A percentile compares a stretch with the other conserved stretches of the same genome.
These are phyloP conservation scores for Trachops cirrhosus DNA, from an alignment of 2,797 vertebrate species.

Conservation along the genomic window DNA sequence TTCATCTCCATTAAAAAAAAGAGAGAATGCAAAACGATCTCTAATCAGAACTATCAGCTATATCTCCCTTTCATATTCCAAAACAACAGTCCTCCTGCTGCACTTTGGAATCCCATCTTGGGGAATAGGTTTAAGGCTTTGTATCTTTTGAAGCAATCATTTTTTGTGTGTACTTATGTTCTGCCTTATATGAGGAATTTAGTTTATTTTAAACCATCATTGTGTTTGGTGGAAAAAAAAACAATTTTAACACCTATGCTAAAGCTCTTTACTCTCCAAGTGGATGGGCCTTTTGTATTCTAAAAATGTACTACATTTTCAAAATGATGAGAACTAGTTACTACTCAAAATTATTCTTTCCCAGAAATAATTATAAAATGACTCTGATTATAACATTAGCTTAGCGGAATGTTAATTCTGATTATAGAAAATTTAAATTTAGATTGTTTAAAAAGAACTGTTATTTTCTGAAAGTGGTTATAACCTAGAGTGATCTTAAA, in stretches of 20 bases:
- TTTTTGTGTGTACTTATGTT: neutral
- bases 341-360: neutral
- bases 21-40: slow-evolving; percentile 68
- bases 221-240: neutral
- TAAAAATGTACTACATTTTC: slow-evolving; percentile 55
- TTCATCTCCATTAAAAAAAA: slow-evolving; percentile 75
- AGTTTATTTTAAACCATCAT: slow-evolving; percentile 47
- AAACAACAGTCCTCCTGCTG: slow-evolving; percentile 34
- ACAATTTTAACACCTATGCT: slow-evolving; percentile 53
- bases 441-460: neutral
- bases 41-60: slow-evolving; percentile 75
- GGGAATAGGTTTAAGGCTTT: slow-evolving; percentile 59
- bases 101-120: slow-evolving; percentile 49
- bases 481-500: slow-evolving; percentile 6
- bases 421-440: neutral
- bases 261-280: slow-evolving; percentile 27
- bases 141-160: slow-evolving; percentile 59
- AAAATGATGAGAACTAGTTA: slow-evolving; percentile 48
- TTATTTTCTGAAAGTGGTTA: neutral
- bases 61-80: slow-evolving; percentile 59
- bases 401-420: slow-evolving; percentile 13
- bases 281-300: slow-evolving; percentile 37
- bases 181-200: slow-evolving; percentile 9
- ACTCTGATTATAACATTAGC: neutral
- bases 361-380: slow-evolving; percentile 11